Base-by-base conservation (phyloP, 2,113 vertebrate species). In the Lampris incognitus region DNA sequence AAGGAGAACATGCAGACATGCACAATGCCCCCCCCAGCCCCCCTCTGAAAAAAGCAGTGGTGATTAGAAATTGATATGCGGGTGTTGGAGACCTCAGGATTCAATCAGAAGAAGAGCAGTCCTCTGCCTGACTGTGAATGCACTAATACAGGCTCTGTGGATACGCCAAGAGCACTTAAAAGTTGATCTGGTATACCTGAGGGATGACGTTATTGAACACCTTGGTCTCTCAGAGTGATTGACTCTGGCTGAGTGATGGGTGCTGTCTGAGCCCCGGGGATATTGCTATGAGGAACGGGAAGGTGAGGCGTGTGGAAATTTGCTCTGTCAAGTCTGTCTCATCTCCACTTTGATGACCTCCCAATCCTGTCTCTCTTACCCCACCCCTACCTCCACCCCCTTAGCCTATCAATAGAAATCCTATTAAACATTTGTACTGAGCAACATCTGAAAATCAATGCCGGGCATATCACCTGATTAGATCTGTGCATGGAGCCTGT, bases 51-150 rank as follows among this genome's bases (percentile, higher is more conserved):
- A 24, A 24, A 24, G 39, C 5, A 6, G 82, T 74, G 78, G 78
- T 79, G 85, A 87, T 51, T 80, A 52, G 61, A 63, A 69, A 56
- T 88, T 88, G 84, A 85, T 88, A 82, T 76, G 52, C 48, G 76
- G 49, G 0, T 72, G 73, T 37, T 39, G 3, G 44, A 84, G 44
- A 63, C 36, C 39, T 78, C 74, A 69, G 50, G 75, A 57, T 63
- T 6, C 46, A 51, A 64, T 64, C 44, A 0, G 60, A 24, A 24
- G 68, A 48, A 39, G 3, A 74, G 44, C 50, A 42, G 62, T 59
- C 39, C 69, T 68, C 51, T 24, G 8, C 8, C 49, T 24, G 54
- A 3, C 24, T 24, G 24, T 24, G 24, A 24, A 24, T 24, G 24
- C 51, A 42, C 44, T 13, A 66, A 54, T 49, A 13, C 42, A 69